phyloP scores from a whole-genome alignment of 2,888 invertebrate genomes.

The Clanis bilineata region DNA sequence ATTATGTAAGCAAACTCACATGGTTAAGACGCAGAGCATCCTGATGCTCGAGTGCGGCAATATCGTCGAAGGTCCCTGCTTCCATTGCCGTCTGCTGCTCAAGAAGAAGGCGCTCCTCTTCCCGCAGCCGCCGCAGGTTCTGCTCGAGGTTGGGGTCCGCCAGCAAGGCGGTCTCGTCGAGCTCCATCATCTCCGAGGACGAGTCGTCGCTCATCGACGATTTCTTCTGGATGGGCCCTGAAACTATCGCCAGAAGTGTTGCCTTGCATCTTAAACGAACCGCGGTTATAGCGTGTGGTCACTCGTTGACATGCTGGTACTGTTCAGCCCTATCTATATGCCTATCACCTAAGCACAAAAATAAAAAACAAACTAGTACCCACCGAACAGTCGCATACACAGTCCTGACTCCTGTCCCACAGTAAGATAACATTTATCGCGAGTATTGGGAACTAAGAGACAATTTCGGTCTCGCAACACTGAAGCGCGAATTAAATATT shows the following conservation, averaged over 20 bases:
- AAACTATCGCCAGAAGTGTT: conserved; percentile 47
- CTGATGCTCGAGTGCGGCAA: conserved; percentile 65
- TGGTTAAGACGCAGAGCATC: conserved; percentile 68
- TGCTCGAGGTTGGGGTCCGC: conserved; percentile 70
- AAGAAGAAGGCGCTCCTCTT: conserved; percentile 88
- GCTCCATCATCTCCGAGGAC: conserved; percentile 95
- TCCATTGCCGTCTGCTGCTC: conserved; percentile 89
- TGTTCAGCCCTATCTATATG: neutral
- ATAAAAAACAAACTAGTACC: neutral
- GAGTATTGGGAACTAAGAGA: too few relatives aligned
- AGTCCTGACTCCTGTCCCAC: too few relatives aligned
- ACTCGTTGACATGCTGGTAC: neutral
- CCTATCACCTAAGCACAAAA: neutral
- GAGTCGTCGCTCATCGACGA: conserved; percentile 92
- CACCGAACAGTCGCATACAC: too few relatives aligned
- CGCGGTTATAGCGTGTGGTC: conserved; percentile 1
- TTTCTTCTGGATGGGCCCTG: conserved; percentile 95
- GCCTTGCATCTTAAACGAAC: neutral
- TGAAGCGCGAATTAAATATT: too few relatives aligned
- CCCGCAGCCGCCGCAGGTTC: conserved; percentile 75
- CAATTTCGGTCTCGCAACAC: too few relatives aligned
- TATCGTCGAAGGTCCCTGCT: conserved; percentile 65
- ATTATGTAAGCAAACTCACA: conserved; percentile 38
- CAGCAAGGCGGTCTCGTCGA: conserved; percentile 92
- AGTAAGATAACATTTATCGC: neutral